phyloP scores from a whole-genome alignment of 1,140 invertebrate genomes.

The Atta cephalotes region DNA sequence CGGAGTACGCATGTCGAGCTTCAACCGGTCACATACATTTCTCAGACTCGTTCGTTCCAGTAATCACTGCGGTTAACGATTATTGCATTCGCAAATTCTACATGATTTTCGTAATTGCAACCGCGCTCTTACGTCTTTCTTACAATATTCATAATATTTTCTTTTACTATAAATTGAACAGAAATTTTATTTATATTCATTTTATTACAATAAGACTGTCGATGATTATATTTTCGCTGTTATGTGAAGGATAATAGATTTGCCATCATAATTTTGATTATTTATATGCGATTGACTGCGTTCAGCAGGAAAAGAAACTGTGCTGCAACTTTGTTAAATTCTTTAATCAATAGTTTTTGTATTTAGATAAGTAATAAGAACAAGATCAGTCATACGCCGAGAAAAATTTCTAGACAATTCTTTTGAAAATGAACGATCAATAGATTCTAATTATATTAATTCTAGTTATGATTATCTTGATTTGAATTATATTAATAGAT shows the following conservation, averaged over 20 bases:
- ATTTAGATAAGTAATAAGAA: too few relatives aligned
- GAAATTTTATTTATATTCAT: background rate
- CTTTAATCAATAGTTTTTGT: too few relatives aligned
- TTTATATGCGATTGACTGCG: background rate
- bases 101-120: slow-evolving; percentile 16
- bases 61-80: background rate
- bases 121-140: background rate
- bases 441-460: too few relatives aligned
- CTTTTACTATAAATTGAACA: background rate
- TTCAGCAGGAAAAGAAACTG: too few relatives aligned
- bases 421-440: too few relatives aligned
- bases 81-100: background rate
- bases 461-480: too few relatives aligned
- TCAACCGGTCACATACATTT: slow-evolving; percentile 36
- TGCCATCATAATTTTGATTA: background rate
- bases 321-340: too few relatives aligned
- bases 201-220: background rate
- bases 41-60: slow-evolving; percentile 2
- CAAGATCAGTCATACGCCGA: too few relatives aligned
- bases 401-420: too few relatives aligned
- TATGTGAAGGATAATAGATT: background rate
- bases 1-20: slow-evolving; percentile 14
- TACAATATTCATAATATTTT: background rate
- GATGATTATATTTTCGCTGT: background rate
- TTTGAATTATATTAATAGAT: too few relatives aligned